Conservation (phyloP, 2,797 vertebrate species). For the Pempheris klunzingeri region DNA sequence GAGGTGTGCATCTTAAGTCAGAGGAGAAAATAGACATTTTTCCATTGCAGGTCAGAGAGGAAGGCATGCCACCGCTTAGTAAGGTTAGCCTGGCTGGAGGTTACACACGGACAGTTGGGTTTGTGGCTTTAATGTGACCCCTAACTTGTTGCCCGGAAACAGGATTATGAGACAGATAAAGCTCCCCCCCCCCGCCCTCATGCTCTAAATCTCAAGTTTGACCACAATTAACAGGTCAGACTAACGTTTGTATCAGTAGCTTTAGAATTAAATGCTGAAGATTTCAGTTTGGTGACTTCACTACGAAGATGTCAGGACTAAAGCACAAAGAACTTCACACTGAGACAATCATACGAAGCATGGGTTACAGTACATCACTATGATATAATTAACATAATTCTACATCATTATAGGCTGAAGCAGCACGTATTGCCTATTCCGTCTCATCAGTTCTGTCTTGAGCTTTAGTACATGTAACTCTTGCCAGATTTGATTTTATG, state of each 20-base stretch:
- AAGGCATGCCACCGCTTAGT: conserved; percentile 2
- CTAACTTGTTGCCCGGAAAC: conserved; percentile 23
- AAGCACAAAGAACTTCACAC: not conserved
- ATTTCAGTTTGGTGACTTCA: not conserved
- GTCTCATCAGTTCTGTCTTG: conserved; percentile 2
- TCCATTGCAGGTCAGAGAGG: conserved; percentile 23
- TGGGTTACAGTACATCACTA: not conserved
- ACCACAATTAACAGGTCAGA: not conserved
- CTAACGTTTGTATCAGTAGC: not conserved
- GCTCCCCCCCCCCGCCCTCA: not conserved
- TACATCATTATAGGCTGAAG: conserved; percentile 33
- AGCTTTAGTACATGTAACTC: not conserved
- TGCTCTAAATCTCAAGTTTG: conserved; percentile 10
- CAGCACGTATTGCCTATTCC: not conserved
- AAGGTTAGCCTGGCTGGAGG: conserved; percentile 10
- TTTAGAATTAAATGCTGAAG: not conserved
- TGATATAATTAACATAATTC: conserved; percentile 21
- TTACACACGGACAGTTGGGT: conserved; percentile 1
- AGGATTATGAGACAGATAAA: conserved; percentile 2
- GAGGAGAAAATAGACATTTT: conserved; percentile 35
- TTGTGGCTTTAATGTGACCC: conserved; percentile 16
- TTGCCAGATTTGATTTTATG: not conserved
- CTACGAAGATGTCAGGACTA: not conserved
- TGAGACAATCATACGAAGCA: not conserved
- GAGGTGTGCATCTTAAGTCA: conserved; percentile 1